Evolutionary conservation across 2,113 vertebrate species (phyloP), one percentile per base, ranked within the genome.

Genomic region (Agapornis roseicollis): DNA sequence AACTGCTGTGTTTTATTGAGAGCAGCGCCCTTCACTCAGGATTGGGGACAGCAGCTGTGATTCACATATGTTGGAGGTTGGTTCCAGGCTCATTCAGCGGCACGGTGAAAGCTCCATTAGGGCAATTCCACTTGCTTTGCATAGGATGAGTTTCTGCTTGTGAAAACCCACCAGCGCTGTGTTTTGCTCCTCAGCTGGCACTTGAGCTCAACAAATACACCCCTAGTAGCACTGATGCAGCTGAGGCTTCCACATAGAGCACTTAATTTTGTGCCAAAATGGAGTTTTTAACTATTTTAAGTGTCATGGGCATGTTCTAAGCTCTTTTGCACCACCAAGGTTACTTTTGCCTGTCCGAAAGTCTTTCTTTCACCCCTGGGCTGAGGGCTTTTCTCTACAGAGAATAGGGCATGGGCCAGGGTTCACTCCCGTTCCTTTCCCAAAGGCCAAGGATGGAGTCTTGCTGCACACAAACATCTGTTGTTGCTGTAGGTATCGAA

Each of bases 331-430:
- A 3, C 3, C 7, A 5, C 10, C 39, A 47, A 41, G 37, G 64
- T 4, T 80, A 10, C n/a, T 44, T 37, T 4, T 12, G 39, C 16
- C 31, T 3, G 4, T 10, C 17, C 39, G 41, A 23, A 35, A 47
- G 29, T 35, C 33, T 69, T 17, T 20, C 29, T 69, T 19, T 18
- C 29, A 17, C 1, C 2, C 35, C 56, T 14, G 28, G 33, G 37
- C 42, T 4, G 6, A 4, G 8, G 6, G 20, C n/a, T 13, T 16
- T 20, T 41, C 0, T 0, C 18, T 20, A 1, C 0, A 4, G 56
- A 71, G 76, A 55, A 49, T 39, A 29, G 35, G 52, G 53, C 29
- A 17, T 0, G 0, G 52, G 35, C 16, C 17, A 44, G 31, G 11
- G 31, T 7, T 19, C 44, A 68, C 17, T 17, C 2, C 42, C 2